Base-by-base conservation (phyloP, 2,888 invertebrate species). In the Dorcus parallelipipedus region DNA sequence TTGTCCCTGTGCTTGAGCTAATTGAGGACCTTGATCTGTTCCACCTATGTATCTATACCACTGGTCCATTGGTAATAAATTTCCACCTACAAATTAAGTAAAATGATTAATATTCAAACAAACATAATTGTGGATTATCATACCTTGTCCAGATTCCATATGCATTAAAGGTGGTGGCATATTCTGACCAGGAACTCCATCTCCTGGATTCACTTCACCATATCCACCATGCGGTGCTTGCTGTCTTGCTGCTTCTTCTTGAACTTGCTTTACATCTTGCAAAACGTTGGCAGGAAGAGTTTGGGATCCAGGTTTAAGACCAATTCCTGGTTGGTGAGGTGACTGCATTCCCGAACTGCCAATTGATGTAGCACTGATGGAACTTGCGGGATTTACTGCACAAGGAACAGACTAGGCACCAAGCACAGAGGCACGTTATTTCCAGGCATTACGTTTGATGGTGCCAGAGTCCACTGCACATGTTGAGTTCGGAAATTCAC, bases 181-280 rank as follows among this genome's bases (percentile, higher is more conserved):
- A 52, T 77, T 76, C 64, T 80, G 80, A 53, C 79, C 80, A 9
- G 78, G 79, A 49, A 80, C 79, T 3, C 76, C 79, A 3, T 76
- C 80, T 56, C 77, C 76, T 40, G 89, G 88, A 54, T 83, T 82
- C 6, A 85, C 85, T 78, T 93, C 93, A 64, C 92, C 93, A 71
- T 90, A 93, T 52, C 84, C 82, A 8, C 83, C 82, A 7, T 76
- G 77, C 39, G 92, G 91, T 49, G 88, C 90, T 75, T 92, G 93
- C 74, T 95, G 94, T 47, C 94, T 83, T 7, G 94, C 94, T 52
- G 94, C 95, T 74, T 94, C 94, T 73, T 94, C 95, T 76, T 95
- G 95, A 3, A 95, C 90, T 80, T 86, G 73, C 49, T 73, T 77
- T 3, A 79, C 78, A 23, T 78, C 78, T 78, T 93, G 93, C 69